Evolutionary conservation across 2,888 invertebrate genomes (phyloP), one percentile per base, ranked within the genome.

Genomic region (Megaustenia siamemsis): DNA sequence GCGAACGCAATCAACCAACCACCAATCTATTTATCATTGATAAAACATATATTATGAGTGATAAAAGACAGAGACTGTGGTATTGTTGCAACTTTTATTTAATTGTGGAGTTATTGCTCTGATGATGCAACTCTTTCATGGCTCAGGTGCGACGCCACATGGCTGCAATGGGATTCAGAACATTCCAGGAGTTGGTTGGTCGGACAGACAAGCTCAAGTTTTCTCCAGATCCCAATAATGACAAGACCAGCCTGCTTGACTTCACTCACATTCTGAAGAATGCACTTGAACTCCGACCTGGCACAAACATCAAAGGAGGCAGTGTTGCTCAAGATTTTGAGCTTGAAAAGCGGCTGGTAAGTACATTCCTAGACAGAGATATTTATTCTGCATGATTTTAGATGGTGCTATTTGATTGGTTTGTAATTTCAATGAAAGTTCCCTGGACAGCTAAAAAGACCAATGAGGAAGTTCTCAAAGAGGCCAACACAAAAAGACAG

Each of bases 221-320:
- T 18, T 95, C 96, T 32, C 94, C 94, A 4, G 96, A 97, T 88
- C 96, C 96, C 49, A 95, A 95, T 18, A 96, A 96, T 90, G 95
- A 96, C 1, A 99, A 99, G 94, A 97, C 98, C 0, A 96, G 96
- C 79, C 95, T 96, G 90, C 95, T 99, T 82, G 97, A 99, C 94
- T 96, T 99, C 82, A 96, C 96, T 82, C 95, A 96, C 24, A 96
- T 99, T 82, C 95, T 99, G 86, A 97, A 97, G 94, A 97, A 97
- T 94, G 99, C 99, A 0, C 95, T 97, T 75, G 97, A 97, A 90
- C 96, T 99, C 95, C 95, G 98, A 63, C 98, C 99, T 0, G 97
- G 97, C 3, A 96, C 97, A 28, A 97, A 97, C 92, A 98, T 98
- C 87, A 95, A 96, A 43, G 99, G 98, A 24, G 99, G 98, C 10